phyloP scores from a whole-genome alignment of 2,888 invertebrate genomes.

The Drosophila pullipes region DNA sequence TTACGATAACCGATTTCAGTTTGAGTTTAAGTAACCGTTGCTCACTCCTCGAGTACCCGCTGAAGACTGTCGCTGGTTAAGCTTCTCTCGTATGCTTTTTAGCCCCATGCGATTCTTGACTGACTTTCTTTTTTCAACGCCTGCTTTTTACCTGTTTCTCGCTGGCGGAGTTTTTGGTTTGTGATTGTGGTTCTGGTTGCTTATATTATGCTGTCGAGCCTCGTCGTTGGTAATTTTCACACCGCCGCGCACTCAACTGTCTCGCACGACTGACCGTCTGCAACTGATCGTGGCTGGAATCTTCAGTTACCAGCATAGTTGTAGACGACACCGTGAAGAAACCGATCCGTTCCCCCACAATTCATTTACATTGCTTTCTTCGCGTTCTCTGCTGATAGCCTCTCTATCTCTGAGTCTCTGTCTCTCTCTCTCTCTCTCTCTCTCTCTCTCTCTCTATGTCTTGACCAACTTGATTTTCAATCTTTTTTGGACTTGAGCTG shows the following conservation, averaged over 20 bases:
- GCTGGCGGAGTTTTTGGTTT: slow-evolving; percentile 68
- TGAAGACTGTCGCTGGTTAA: slow-evolving; percentile 79
- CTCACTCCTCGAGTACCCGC: slow-evolving; percentile 73
- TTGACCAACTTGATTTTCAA: slow-evolving; percentile 61
- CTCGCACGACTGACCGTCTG: slow-evolving; percentile 83
- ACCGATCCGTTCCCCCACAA: slow-evolving; percentile 23
- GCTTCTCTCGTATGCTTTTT: slow-evolving; percentile 83
- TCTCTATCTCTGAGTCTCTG: slow-evolving; percentile 9
- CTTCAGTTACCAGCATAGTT: slow-evolving; percentile 83
- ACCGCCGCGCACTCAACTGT: slow-evolving; percentile 83
- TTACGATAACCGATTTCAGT: slow-evolving; percentile 49
- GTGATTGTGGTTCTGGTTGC: slow-evolving; percentile 56
- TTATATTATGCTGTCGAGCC: slow-evolving; percentile 54
- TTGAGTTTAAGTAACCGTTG: slow-evolving; percentile 54
- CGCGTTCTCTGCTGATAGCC: slow-evolving; percentile 41
- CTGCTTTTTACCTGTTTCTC: slow-evolving; percentile 69
- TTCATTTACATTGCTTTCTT: slow-evolving; percentile 71
- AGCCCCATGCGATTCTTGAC: slow-evolving; percentile 67
- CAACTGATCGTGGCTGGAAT: slow-evolving; percentile 81
- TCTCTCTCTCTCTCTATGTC: slow-evolving; percentile 4
- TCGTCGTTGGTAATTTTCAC: slow-evolving; percentile 68
- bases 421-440: slow-evolving; percentile 1
- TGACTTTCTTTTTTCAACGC: slow-evolving; percentile 68
- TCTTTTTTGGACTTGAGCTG: slow-evolving; percentile 53
- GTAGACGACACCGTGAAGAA: slow-evolving; percentile 44